These are phyloP conservation scores for Galaxea fascicularis DNA, from an alignment of 92 coral and sea anemone genomes.

Conservation along the genomic window DNA sequence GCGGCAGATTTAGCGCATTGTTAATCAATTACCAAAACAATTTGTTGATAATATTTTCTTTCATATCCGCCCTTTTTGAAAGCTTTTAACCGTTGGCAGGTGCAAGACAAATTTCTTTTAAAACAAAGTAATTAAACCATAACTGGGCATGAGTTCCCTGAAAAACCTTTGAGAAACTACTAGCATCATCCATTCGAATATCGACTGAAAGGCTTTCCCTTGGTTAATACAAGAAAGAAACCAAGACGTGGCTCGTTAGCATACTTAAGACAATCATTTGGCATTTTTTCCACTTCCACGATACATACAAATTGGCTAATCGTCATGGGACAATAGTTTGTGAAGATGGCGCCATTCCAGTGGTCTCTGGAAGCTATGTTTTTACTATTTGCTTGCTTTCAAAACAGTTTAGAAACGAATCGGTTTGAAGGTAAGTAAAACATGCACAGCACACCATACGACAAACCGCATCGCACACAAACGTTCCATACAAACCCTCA, in stretches of 20 bases:
- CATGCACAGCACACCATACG: not conserved
- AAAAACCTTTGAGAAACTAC: too few species aligned
- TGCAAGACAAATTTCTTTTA: too few species aligned
- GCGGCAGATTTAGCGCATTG: too few species aligned
- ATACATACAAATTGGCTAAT: not conserved
- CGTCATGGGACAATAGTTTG: not conserved
- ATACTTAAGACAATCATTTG: not conserved
- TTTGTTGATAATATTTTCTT: too few species aligned
- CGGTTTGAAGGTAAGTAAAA: not conserved
- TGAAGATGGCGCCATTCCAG: not conserved
- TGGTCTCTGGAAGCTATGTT: not conserved
- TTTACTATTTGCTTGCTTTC: not conserved
- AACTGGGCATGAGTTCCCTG: too few species aligned
- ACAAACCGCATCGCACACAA: not conserved
- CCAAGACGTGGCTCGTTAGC: not conserved
- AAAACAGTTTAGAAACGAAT: not conserved
- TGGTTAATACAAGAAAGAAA: too few species aligned
- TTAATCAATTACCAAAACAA: too few species aligned
- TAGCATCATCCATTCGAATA: too few species aligned
- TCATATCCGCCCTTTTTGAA: too few species aligned
- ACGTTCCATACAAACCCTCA: not conserved
- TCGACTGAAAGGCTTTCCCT: too few species aligned
- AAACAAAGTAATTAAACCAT: too few species aligned
- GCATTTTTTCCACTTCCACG: not conserved
- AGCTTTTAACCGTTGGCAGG: too few species aligned